phyloP scores from a whole-genome alignment of 2,888 invertebrate genomes.

The Myopa tessellatipennis region DNA sequence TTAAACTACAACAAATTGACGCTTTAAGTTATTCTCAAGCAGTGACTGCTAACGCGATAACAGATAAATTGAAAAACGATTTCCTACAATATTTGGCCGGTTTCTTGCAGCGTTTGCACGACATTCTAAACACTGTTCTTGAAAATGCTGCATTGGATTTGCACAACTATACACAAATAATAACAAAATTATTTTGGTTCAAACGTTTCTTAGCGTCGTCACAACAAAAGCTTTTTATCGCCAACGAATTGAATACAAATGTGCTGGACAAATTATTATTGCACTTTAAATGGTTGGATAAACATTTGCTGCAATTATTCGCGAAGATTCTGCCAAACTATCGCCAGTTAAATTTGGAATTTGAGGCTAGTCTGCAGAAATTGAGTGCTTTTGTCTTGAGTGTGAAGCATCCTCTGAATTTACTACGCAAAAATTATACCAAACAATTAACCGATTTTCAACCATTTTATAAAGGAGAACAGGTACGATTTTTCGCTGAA shows the following conservation, averaged over 20 bases:
- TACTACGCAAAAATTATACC: constrained; percentile 58
- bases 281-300: constrained; percentile 81
- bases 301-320: constrained; percentile 70
- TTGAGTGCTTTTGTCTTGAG: constrained; percentile 54
- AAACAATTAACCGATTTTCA: constrained; percentile 63
- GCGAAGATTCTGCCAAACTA: constrained; percentile 46
- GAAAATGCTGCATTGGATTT: constrained; percentile 52
- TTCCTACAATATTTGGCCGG: constrained; percentile 56
- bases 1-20: constrained; percentile 54
- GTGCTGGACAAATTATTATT: constrained; percentile 74
- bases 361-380: constrained; percentile 49
- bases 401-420: constrained; percentile 58
- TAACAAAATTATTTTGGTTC: constrained; percentile 61
- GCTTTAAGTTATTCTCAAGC: constrained; percentile 64
- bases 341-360: constrained; percentile 45
- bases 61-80: constrained; percentile 60
- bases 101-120: constrained; percentile 53
- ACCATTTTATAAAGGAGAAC: constrained; percentile 57
- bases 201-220: constrained; percentile 60
- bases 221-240: constrained; percentile 55
- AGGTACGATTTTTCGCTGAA: constrained; percentile 46
- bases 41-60: constrained; percentile 52
- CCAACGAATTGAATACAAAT: constrained; percentile 69
- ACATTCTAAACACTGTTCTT: constrained; percentile 50
- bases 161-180: constrained; percentile 52